phyloP scores from a whole-genome alignment of 1,140 invertebrate genomes.

The Papilio glaucus region DNA sequence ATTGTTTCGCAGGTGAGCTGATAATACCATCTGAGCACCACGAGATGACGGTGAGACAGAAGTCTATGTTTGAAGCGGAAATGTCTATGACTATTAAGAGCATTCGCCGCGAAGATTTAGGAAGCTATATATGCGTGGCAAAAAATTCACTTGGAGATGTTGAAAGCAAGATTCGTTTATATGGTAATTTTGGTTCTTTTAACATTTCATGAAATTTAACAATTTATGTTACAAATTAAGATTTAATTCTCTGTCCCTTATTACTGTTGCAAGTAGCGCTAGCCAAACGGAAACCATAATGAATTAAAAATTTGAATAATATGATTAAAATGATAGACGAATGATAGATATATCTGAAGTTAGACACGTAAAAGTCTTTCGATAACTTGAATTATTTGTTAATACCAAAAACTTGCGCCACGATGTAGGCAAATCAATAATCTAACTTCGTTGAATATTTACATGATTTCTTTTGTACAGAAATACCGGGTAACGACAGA shows the following conservation, averaged over 20 bases:
- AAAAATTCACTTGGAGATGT: constrained; percentile 96
- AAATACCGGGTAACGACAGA: constrained; percentile 77
- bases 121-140: constrained; percentile 94
- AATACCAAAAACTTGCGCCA: no score
- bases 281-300: no score
- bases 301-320: no score
- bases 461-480: constrained; percentile 48
- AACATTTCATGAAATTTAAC: no score
- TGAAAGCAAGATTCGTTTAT: constrained; percentile 94
- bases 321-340: no score
- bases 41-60: constrained; percentile 88
- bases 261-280: no score
- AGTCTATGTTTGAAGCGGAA: constrained; percentile 91
- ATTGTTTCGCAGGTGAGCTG: constrained; percentile 88
- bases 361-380: no score
- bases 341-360: no score
- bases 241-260: constrained; percentile 28
- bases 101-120: constrained; percentile 92
- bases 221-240: background rate
- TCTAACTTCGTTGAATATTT: background rate
- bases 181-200: constrained; percentile 86
- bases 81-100: constrained; percentile 94
- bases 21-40: constrained; percentile 92
- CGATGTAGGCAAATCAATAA: no score
- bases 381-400: no score